Conservation (phyloP, 2,888 invertebrate species). For the Drosophila hawaiiensis region DNA sequence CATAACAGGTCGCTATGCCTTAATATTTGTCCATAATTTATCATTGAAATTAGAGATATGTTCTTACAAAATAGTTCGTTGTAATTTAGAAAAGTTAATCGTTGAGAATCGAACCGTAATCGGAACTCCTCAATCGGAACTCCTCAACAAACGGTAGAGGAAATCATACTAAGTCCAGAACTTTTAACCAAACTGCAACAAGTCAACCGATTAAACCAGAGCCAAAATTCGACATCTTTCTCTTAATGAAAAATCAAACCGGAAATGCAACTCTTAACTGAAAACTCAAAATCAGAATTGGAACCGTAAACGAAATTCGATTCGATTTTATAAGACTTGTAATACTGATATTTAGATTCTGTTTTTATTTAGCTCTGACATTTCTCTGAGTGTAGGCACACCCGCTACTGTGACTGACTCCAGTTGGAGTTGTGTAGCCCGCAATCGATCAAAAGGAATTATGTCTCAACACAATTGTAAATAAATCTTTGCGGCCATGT, state of each 20-base stretch:
- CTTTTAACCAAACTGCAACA: neutral
- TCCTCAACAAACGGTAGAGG: neutral
- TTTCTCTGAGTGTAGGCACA: slow-evolving; percentile 1
- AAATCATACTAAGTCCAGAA: neutral
- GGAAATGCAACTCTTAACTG: neutral
- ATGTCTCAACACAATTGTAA: slow-evolving; percentile 81
- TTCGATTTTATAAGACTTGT: neutral
- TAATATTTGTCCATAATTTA: too few species aligned
- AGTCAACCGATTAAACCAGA: neutral
- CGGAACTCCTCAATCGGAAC: neutral
- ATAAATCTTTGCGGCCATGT: slow-evolving; percentile 80
- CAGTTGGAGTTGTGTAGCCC: slow-evolving; percentile 34
- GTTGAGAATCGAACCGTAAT: neutral
- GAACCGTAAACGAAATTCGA: neutral
- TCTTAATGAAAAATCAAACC: neutral
- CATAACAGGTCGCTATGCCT: too few species aligned
- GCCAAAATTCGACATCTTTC: neutral
- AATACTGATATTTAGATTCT: too few species aligned
- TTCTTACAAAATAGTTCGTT: neutral
- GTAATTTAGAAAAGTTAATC: neutral
- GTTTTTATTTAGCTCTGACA: neutral
- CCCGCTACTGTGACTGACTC: neutral
- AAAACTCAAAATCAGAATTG: neutral
- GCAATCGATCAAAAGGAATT: slow-evolving; percentile 79
- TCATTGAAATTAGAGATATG: too few species aligned